Percentiles rank a stretch among this genome's conserved stretches.
Evolutionary conservation across 2,888 invertebrate species (phyloP).

Genomic region (Melangyna quadrimaculata): DNA sequence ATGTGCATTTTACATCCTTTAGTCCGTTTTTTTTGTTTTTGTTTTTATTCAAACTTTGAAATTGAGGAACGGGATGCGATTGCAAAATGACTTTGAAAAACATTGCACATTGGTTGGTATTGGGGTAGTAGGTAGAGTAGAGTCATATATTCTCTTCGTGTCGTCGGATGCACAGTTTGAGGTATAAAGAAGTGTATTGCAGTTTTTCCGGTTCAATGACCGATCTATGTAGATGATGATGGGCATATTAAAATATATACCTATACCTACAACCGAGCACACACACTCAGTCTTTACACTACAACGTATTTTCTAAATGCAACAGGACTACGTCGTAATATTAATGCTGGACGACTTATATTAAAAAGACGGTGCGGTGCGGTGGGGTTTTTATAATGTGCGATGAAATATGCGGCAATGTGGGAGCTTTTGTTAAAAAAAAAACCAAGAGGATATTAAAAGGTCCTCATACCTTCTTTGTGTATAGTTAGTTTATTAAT

Average conservation of each 20-base stretch:
- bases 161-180: constrained; percentile 31
- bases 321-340: constrained; percentile 61
- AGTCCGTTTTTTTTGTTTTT: constrained; percentile 15
- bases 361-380: constrained; percentile 30
- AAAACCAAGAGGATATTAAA: constrained; percentile 63
- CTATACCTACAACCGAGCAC: neutral
- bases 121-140: neutral
- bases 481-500: constrained; percentile 43
- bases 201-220: constrained; percentile 71
- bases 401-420: neutral
- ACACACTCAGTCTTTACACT: neutral
- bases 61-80: constrained; percentile 18
- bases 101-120: constrained; percentile 7
- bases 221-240: constrained; percentile 62
- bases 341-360: constrained; percentile 48
- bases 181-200: constrained; percentile 38
- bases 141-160: neutral
- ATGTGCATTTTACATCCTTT: constrained; percentile 45
- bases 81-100: constrained; percentile 58
- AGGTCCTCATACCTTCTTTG: constrained; percentile 28
- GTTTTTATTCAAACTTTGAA: neutral
- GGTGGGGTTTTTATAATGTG: neutral
- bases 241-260: constrained; percentile 23
- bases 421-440: constrained; percentile 54
- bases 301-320: constrained; percentile 21